phyloP scores from a whole-genome alignment of 2,888 invertebrate species.

The Liposcelis brunnea region DNA sequence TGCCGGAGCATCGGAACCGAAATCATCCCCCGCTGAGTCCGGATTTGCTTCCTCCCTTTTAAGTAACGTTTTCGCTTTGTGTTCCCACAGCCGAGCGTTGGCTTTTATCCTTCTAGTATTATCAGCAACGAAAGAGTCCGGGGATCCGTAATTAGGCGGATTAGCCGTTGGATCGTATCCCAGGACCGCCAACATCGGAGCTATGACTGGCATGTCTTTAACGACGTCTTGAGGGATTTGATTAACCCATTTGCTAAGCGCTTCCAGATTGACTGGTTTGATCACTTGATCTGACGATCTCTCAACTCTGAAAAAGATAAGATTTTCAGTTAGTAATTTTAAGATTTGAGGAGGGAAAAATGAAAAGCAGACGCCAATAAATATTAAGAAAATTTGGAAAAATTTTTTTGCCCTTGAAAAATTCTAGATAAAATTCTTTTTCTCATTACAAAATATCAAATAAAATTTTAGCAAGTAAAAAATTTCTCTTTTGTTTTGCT shows the following conservation, averaged over 20 bases:
- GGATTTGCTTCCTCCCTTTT: constrained; percentile 10
- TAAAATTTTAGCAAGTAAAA: no score
- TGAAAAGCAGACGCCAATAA: constrained; percentile 9
- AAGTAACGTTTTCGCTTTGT: constrained; percentile 17
- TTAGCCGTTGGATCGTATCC: constrained; percentile 95
- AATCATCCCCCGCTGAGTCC: constrained; percentile 13
- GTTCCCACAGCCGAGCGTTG: constrained; percentile 17
- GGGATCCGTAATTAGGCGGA: constrained; percentile 85
- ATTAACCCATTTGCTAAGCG: constrained; percentile 82
- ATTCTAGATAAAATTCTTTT: no score
- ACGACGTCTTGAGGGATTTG: constrained; percentile 81
- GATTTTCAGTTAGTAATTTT: not conserved
- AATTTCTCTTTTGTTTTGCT: no score
- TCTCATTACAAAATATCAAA: no score
- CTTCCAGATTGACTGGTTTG: constrained; percentile 93
- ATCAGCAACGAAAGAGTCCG: constrained; percentile 55
- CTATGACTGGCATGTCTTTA: constrained; percentile 78
- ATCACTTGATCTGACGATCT: constrained; percentile 97
- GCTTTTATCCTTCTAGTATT: constrained; percentile 31
- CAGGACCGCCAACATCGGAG: constrained; percentile 81
- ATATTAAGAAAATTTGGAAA: constrained; percentile 18
- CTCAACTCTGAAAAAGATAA: constrained; percentile 55
- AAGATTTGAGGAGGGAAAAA: constrained; percentile 1
- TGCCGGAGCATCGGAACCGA: constrained; percentile 13
- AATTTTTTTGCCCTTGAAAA: constrained; percentile 19